Evolutionary conservation across 2,888 invertebrate genomes (phyloP).

Genomic region (Rapana venosa): DNA sequence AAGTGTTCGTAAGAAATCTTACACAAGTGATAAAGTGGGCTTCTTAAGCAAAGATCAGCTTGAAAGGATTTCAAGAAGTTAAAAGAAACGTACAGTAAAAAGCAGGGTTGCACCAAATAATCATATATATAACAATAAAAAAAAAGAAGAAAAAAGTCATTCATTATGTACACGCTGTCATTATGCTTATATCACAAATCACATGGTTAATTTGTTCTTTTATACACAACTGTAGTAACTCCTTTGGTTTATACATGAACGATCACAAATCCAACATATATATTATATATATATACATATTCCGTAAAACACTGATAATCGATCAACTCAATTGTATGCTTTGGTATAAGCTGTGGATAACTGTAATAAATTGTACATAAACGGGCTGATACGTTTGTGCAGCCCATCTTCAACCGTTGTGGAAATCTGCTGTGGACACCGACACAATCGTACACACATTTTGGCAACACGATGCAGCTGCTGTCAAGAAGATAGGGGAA

Average conservation of each 20-base stretch:
- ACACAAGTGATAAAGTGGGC: neutral
- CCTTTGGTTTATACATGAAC: constrained; percentile 22
- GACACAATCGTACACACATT: neutral
- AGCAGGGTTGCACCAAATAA: constrained; percentile 22
- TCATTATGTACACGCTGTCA: constrained; percentile 22
- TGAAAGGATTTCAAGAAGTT: constrained; percentile 23
- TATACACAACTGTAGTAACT: neutral
- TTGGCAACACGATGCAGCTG: neutral
- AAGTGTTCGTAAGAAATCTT: neutral
- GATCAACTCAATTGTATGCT: neutral
- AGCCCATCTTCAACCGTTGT: neutral
- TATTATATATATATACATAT: neutral
- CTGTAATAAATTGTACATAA: neutral
- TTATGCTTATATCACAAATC: constrained; percentile 29
- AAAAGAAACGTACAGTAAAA: neutral
- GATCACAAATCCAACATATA: constrained; percentile 24
- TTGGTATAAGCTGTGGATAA: constrained; percentile 24
- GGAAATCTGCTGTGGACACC: neutral
- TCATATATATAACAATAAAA: neutral
- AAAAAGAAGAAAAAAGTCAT: neutral
- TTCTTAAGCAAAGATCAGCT: neutral
- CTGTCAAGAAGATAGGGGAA: neutral
- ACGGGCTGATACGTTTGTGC: neutral
- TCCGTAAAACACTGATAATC: neutral
- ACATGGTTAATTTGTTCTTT: constrained; percentile 1